Conservation (phyloP, 2,888 invertebrate genomes). For the Orthonychiurus folsomi region DNA sequence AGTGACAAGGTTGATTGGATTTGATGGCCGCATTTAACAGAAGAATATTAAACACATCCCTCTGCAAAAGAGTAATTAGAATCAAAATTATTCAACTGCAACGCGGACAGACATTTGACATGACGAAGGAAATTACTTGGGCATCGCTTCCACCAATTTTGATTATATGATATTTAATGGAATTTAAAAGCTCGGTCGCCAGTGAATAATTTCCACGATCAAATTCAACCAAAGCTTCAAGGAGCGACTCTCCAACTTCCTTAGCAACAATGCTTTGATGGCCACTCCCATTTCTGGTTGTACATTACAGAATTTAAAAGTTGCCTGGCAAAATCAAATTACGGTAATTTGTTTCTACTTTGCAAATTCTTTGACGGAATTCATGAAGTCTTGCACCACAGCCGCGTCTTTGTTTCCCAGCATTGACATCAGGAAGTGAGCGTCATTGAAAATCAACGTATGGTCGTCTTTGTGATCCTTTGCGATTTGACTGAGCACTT, state of each 20-base stretch:
- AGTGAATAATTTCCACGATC: not conserved
- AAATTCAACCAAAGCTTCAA: constrained; percentile 10
- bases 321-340: too few species aligned
- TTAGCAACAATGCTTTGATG: not conserved
- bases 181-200: not conserved
- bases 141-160: constrained; percentile 12
- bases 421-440: constrained; percentile 22
- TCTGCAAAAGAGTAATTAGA: constrained; percentile 3
- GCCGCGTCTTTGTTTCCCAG: constrained; percentile 10
- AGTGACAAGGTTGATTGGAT: not conserved
- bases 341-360: constrained; percentile 6
- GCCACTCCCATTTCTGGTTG: not conserved
- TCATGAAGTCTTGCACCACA: constrained; percentile 3
- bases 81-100: too few species aligned
- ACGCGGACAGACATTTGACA: too few species aligned
- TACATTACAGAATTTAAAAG: not conserved
- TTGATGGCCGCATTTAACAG: constrained; percentile 10
- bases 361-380: constrained; percentile 1
- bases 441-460: constrained; percentile 18
- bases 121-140: too few species aligned
- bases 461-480: constrained; percentile 1
- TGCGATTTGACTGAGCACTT: constrained; percentile 11
- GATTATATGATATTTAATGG: constrained; percentile 9
- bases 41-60: constrained; percentile 10
- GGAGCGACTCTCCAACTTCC: constrained; percentile 5